These are phyloP conservation scores for Oryzias dopingdopingensis DNA, from an alignment of 2,797 vertebrate species.

Conservation along the genomic window DNA sequence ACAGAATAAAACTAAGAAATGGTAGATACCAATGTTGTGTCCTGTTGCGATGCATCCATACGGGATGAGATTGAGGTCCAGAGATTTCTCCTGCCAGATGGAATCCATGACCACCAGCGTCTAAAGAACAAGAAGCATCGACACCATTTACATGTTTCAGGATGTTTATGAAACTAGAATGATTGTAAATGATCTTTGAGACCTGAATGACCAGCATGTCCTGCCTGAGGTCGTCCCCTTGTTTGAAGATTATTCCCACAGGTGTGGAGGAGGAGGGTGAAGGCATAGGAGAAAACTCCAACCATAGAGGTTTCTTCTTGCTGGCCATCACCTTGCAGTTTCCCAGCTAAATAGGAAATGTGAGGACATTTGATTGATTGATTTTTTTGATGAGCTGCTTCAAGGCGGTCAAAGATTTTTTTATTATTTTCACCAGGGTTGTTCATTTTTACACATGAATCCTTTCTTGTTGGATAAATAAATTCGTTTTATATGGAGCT, in stretches of 20 bases:
- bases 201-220: constrained; percentile 85
- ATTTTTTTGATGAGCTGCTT: no score
- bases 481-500: no score
- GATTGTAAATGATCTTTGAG: not conserved
- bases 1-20: not conserved
- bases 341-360: constrained; percentile 61
- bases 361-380: not conserved
- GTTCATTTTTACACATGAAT: no score
- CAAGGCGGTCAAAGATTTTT: no score
- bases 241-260: constrained; percentile 81
- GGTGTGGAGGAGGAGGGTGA: constrained; percentile 60
- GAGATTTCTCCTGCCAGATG: constrained; percentile 80
- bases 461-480: no score
- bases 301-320: constrained; percentile 83
- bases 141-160: no score
- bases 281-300: constrained; percentile 76
- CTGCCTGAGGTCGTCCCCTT: constrained; percentile 82
- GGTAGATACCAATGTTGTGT: constrained; percentile 73
- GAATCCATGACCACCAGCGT: constrained; percentile 80
- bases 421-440: no score
- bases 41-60: constrained; percentile 84
- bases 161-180: no score
- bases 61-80: constrained; percentile 79
- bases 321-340: constrained; percentile 82
- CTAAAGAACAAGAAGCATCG: constrained; percentile 39